A percentile compares a stretch with the other conserved stretches of the same genome.
Evolutionary conservation across 2,797 vertebrate genomes (phyloP).

Genomic region (Eutrigla gurnardus): DNA sequence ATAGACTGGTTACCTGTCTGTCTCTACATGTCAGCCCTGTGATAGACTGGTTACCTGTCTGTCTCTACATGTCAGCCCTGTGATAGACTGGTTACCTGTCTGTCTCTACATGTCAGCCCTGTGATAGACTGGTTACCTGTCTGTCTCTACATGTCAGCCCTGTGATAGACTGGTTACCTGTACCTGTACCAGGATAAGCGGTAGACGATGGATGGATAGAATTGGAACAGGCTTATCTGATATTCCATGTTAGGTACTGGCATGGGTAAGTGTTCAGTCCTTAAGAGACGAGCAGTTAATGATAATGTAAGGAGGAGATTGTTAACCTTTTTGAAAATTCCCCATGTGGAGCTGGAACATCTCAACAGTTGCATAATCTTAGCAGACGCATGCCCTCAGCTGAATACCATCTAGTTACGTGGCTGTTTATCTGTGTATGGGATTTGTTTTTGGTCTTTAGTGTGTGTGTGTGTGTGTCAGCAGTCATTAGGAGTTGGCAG

Average conservation of each 20-base stretch:
- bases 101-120: no score
- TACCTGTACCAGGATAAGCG: no score
- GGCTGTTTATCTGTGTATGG: constrained; percentile 36
- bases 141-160: no score
- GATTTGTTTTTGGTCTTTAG: constrained; percentile 25
- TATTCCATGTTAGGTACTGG: constrained; percentile 2
- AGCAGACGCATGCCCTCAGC: constrained; percentile 6
- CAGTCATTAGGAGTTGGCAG: constrained; percentile 67
- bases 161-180: no score
- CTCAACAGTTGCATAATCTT: constrained; percentile 6
- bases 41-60: no score
- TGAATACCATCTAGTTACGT: constrained; percentile 30
- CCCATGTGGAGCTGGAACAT: constrained; percentile 14
- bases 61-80: no score
- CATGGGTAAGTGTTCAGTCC: constrained; percentile 3
- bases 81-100: no score
- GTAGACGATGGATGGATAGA: no score
- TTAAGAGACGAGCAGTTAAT: constrained; percentile 27
- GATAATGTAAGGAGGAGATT: constrained; percentile 10
- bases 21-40: no score
- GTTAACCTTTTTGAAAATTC: constrained; percentile 26
- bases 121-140: no score
- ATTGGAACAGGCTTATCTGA: not conserved
- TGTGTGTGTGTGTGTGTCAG: constrained; percentile 51
- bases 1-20: no score